Percentiles rank a stretch among this genome's conserved stretches.
These are phyloP conservation scores for Tyria jacobaeae DNA, from an alignment of 2,888 invertebrate species.

Conservation along the genomic window DNA sequence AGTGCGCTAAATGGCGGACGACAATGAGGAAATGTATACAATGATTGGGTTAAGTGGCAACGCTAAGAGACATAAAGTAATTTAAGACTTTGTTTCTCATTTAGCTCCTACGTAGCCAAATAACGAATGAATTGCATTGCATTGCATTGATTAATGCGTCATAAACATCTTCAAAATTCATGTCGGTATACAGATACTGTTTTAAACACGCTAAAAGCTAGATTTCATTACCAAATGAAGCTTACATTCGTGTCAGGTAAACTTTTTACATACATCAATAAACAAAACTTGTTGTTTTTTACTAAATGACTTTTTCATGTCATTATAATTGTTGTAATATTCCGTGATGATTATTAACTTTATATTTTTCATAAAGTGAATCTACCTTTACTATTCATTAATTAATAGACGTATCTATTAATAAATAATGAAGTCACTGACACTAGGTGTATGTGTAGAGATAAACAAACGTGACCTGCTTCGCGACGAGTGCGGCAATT, in stretches of 20 bases:
- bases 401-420: not conserved
- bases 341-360: too few relatives aligned
- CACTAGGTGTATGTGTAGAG: not conserved
- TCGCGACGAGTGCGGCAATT: slow-evolving; percentile 22
- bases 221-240: not conserved
- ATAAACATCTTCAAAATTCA: too few relatives aligned
- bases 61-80: too few relatives aligned
- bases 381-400: too few relatives aligned
- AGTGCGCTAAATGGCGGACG: not conserved
- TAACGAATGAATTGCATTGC: too few relatives aligned
- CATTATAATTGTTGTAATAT: too few relatives aligned
- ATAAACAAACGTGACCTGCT: slow-evolving; percentile 1
- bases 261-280: too few relatives aligned
- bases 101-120: not conserved
- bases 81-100: not conserved
- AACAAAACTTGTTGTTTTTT: too few relatives aligned
- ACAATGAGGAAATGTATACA: not conserved
- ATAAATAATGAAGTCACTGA: not conserved
- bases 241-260: not conserved
- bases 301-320: too few relatives aligned
- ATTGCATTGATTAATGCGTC: too few relatives aligned
- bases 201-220: not conserved
- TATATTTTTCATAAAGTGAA: too few relatives aligned
- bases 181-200: too few relatives aligned
- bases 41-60: not conserved